phyloP scores from a whole-genome alignment of 2,888 invertebrate genomes.

The Nomada flava region DNA sequence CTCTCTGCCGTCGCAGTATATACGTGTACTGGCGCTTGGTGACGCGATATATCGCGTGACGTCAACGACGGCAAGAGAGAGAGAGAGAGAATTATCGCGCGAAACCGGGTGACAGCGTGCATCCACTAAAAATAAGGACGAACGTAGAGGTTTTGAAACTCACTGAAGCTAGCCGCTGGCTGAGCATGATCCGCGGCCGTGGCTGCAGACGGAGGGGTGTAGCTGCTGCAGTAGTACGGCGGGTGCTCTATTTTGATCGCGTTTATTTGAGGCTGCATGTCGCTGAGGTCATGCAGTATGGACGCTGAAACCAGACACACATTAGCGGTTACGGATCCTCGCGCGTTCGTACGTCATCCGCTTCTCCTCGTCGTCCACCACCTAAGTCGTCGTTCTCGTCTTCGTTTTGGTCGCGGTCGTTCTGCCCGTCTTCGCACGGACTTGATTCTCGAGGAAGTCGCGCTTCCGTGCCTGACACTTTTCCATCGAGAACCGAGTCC shows the following conservation, averaged over 20 bases:
- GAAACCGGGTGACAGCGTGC: slow-evolving; percentile 41
- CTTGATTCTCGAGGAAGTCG: slow-evolving; percentile 49
- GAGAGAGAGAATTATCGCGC: slow-evolving; percentile 1
- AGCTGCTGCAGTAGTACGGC: slow-evolving; percentile 93
- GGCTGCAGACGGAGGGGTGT: slow-evolving; percentile 89
- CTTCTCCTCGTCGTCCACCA: slow-evolving; percentile 47
- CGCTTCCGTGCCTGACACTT: slow-evolving; percentile 48
- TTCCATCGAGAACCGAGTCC: slow-evolving; percentile 24
- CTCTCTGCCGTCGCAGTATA: not conserved
- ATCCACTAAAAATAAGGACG: slow-evolving; percentile 65
- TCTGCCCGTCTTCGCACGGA: slow-evolving; percentile 4
- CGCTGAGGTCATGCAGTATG: slow-evolving; percentile 95
- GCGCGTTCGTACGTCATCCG: slow-evolving; percentile 66
- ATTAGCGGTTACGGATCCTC: slow-evolving; percentile 71
- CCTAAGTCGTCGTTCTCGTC: slow-evolving; percentile 5
- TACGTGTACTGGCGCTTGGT: not conserved
- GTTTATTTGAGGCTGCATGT: slow-evolving; percentile 90
- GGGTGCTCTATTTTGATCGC: slow-evolving; percentile 93
- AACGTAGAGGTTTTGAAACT: slow-evolving; percentile 75
- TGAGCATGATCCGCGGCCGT: slow-evolving; percentile 84
- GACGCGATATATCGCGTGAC: slow-evolving; percentile 1
- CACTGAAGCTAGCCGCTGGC: slow-evolving; percentile 84
- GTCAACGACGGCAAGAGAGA: not conserved
- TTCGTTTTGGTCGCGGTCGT: slow-evolving; percentile 16
- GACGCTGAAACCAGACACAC: slow-evolving; percentile 90